Percentiles rank a stretch among this genome's conserved stretches.
phyloP scores from a whole-genome alignment of 2,888 invertebrate species.

The Microctonus hyperodae region DNA sequence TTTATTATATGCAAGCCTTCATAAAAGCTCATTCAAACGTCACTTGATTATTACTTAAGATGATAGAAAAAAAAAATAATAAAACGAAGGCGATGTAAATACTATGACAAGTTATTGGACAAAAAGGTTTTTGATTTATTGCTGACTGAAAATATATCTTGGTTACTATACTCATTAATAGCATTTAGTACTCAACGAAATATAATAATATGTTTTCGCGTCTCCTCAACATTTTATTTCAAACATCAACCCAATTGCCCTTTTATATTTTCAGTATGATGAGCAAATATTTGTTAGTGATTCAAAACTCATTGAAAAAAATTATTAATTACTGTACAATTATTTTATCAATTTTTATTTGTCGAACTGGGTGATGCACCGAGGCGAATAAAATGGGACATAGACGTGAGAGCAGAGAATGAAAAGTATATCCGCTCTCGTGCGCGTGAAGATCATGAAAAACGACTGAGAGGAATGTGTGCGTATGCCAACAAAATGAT shows the following conservation, averaged over 20 bases:
- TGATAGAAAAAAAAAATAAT: neutral
- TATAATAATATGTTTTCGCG: neutral
- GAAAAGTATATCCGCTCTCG: constrained; percentile 24
- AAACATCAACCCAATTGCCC: neutral
- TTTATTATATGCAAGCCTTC: neutral
- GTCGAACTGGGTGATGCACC: constrained; percentile 13
- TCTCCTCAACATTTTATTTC: neutral
- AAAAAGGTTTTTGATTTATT: neutral
- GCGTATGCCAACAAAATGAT: neutral
- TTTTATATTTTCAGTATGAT: neutral
- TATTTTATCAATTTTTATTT: constrained; percentile 8
- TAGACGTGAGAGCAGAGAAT: constrained; percentile 20
- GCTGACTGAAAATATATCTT: neutral
- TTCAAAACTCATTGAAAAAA: too few species aligned
- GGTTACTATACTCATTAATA: neutral
- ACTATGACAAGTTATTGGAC: neutral
- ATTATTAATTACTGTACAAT: neutral
- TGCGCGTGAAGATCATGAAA: constrained; percentile 25
- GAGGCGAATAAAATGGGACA: constrained; percentile 26
- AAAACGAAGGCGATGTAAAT: neutral
- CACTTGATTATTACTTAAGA: constrained; percentile 7
- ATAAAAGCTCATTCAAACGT: constrained; percentile 1
- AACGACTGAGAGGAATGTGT: neutral
- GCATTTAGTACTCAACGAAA: neutral
- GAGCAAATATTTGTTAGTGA: too few species aligned